Evolutionary conservation across 2,888 invertebrate genomes (phyloP).

Genomic region (Rosalia funebris): DNA sequence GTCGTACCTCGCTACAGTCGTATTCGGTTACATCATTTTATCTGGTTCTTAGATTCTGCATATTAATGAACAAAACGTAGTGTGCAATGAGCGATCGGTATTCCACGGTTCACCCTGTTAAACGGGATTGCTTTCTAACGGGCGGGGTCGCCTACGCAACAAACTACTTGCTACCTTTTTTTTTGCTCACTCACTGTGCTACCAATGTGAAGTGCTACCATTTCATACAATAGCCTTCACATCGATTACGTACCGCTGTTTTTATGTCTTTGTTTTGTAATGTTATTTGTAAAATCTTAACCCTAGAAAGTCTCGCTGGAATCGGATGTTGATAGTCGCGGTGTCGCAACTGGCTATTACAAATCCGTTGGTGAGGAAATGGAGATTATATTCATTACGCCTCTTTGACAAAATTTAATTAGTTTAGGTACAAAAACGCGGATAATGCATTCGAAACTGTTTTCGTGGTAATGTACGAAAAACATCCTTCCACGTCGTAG

Average conservation of each 20-base stretch:
- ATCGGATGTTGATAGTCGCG: slow-evolving; percentile 21
- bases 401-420: slow-evolving; percentile 2
- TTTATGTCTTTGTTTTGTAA: slow-evolving; percentile 43
- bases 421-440: neutral
- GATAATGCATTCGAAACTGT: neutral
- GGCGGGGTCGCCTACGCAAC: slow-evolving; percentile 59
- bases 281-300: slow-evolving; percentile 40
- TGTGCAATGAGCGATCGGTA: slow-evolving; percentile 36
- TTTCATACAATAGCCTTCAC: slow-evolving; percentile 54
- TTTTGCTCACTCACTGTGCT: slow-evolving; percentile 48
- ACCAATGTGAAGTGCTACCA: slow-evolving; percentile 53
- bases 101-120: slow-evolving; percentile 49
- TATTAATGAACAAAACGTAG: slow-evolving; percentile 10
- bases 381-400: neutral
- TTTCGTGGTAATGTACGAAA: neutral
- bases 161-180: slow-evolving; percentile 52
- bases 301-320: slow-evolving; percentile 36
- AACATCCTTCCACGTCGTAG: neutral
- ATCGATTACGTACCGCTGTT: slow-evolving; percentile 48
- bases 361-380: slow-evolving; percentile 12
- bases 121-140: slow-evolving; percentile 57
- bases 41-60: slow-evolving; percentile 1
- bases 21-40: slow-evolving; percentile 14
- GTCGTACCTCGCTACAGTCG: slow-evolving; percentile 10
- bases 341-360: slow-evolving; percentile 3